A percentile compares a stretch with the other conserved stretches of the same genome.
phyloP scores from a whole-genome alignment of 2,888 invertebrate species.

The Eupithecia abbreviata region DNA sequence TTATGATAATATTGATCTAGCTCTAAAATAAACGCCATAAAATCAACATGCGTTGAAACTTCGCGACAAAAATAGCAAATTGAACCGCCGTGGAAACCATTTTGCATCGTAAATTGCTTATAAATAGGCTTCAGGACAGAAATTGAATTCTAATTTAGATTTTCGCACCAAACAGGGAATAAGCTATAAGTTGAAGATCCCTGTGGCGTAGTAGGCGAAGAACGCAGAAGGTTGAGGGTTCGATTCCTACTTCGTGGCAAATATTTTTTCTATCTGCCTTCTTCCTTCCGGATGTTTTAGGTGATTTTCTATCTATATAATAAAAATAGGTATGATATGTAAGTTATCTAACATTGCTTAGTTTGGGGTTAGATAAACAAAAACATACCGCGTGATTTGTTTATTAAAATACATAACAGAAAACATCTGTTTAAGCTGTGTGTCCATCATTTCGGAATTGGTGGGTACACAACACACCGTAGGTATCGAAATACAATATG shows the following conservation, averaged over 20 bases:
- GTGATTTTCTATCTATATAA: neutral
- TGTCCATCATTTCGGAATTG: no score
- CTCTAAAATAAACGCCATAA: neutral
- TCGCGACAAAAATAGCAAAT: conserved; percentile 8
- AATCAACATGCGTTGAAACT: neutral
- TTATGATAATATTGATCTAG: neutral
- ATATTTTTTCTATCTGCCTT: neutral
- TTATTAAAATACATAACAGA: neutral
- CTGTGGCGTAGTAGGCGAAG: neutral
- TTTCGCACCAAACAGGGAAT: neutral
- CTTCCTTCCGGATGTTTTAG: no score
- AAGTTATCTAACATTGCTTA: no score
- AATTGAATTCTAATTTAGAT: conserved; percentile 14
- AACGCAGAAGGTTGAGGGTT: neutral
- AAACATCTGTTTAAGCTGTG: neutral
- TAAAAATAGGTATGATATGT: no score
- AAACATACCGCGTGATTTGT: no score
- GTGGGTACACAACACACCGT: no score
- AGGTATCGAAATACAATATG: no score
- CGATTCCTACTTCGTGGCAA: neutral
- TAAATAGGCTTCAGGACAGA: conserved; percentile 2
- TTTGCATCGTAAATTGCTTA: conserved; percentile 15
- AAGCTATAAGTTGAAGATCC: neutral
- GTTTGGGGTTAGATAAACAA: no score
- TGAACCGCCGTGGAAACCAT: conserved; percentile 1